A percentile compares a stretch with the other conserved stretches of the same genome.
Evolutionary conservation across 1,140 invertebrate genomes (phyloP).

Genomic region (Drosophila pruinosa): DNA sequence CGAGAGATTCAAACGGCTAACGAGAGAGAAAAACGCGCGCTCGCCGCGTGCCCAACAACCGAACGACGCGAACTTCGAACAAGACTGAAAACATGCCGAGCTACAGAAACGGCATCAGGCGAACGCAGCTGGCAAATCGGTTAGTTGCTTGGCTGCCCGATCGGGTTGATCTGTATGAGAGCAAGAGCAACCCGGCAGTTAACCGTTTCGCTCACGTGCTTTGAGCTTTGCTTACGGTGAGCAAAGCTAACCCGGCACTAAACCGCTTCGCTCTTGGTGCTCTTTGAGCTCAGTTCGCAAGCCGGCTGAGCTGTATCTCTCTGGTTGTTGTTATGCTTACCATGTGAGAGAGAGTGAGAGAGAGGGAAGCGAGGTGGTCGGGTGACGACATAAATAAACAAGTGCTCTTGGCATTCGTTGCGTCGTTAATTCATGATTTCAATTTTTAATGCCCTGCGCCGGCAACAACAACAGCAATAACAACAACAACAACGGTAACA

Average conservation of each 20-base stretch:
- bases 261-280: constrained; percentile 30
- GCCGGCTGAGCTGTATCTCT: constrained; percentile 40
- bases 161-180: background rate
- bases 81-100: constrained; percentile 54
- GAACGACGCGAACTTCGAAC: constrained; percentile 77
- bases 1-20: background rate
- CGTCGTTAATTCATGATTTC: constrained; percentile 80
- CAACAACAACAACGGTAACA: constrained; percentile 18
- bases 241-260: background rate
- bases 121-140: constrained; percentile 31
- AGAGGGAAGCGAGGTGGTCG: background rate
- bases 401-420: constrained; percentile 78
- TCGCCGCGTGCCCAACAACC: constrained; percentile 68
- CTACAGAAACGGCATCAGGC: constrained; percentile 26
- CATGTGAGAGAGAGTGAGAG: background rate
- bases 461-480: constrained; percentile 54
- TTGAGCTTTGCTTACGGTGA: background rate
- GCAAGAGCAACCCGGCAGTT: constrained; percentile 19
- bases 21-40: constrained; percentile 35
- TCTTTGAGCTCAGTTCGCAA: constrained; percentile 53
- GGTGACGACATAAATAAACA: constrained; percentile 72
- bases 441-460: constrained; percentile 77
- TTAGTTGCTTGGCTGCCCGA: background rate
- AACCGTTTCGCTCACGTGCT: constrained; percentile 54
- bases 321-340: background rate